Percentiles rank a stretch among this genome's conserved stretches.
Conservation (phyloP, 2,888 invertebrate genomes). For the Quadroppia sp. region DNA sequence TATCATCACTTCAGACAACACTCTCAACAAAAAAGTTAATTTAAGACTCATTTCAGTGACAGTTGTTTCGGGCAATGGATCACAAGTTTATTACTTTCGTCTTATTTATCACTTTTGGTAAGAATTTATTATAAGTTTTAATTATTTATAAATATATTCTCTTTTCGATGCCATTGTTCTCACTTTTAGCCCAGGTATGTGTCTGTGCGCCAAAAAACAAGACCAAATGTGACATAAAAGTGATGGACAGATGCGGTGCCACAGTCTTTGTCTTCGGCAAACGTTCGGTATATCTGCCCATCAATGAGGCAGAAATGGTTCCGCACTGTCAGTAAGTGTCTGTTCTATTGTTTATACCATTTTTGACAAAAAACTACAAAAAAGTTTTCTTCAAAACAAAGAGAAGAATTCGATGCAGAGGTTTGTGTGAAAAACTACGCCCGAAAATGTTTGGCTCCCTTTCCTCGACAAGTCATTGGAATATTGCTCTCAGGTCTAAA, state of each 20-base stretch:
- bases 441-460: slow-evolving; percentile 39
- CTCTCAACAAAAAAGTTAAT: neutral
- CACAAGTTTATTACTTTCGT: neutral
- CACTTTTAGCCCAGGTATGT: neutral
- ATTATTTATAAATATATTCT: neutral
- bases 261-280: slow-evolving; percentile 41
- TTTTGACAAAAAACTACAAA: neutral
- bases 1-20: neutral
- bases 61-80: neutral
- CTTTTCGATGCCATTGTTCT: too few relatives aligned
- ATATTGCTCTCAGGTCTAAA: slow-evolving; percentile 32
- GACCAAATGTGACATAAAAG: slow-evolving; percentile 39
- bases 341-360: neutral
- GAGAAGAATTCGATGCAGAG: slow-evolving; percentile 44
- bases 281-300: slow-evolving; percentile 42
- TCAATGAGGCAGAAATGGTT: slow-evolving; percentile 42
- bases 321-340: slow-evolving; percentile 41
- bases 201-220: slow-evolving; percentile 22
- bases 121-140: neutral
- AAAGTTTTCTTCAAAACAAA: neutral
- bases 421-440: slow-evolving; percentile 42
- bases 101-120: neutral
- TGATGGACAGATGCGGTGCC: slow-evolving; percentile 41
- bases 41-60: neutral
- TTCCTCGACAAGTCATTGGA: slow-evolving; percentile 41